Percentiles rank a stretch among this genome's conserved stretches.
phyloP scores from a whole-genome alignment of 2,888 invertebrate genomes.

The Pseudococcus viburni region DNA sequence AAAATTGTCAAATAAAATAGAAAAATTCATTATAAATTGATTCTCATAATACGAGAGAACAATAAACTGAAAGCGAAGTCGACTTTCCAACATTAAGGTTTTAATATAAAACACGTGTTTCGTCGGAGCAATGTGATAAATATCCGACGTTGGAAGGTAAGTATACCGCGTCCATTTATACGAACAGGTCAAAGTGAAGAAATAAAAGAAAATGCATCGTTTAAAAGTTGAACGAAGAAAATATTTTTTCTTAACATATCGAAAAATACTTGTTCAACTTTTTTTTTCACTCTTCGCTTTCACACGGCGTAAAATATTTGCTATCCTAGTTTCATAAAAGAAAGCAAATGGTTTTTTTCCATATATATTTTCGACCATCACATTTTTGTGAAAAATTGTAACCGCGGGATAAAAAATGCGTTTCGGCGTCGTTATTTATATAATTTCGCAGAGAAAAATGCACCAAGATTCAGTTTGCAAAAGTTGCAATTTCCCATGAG shows the following conservation, averaged over 20 bases:
- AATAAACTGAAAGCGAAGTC: not conserved
- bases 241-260: constrained; percentile 20
- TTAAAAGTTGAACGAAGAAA: constrained; percentile 45
- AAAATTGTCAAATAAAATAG: constrained; percentile 17
- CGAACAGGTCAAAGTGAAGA: constrained; percentile 9
- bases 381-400: constrained; percentile 37
- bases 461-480: constrained; percentile 27
- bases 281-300: not conserved
- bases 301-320: constrained; percentile 13
- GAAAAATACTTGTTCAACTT: constrained; percentile 12
- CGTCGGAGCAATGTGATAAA: not conserved
- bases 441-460: not conserved
- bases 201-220: constrained; percentile 1
- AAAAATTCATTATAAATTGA: not conserved
- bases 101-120: constrained; percentile 31
- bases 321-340: constrained; percentile 3
- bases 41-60: not conserved
- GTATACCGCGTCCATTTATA: not conserved
- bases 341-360: not conserved
- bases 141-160: not conserved
- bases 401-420: constrained; percentile 1
- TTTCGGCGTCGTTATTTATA: constrained; percentile 13
- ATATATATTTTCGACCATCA: constrained; percentile 4
- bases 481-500: constrained; percentile 35
- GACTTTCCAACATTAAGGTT: constrained; percentile 12